Conservation (phyloP, 1,140 invertebrate species). For the Drosophila leontia region DNA sequence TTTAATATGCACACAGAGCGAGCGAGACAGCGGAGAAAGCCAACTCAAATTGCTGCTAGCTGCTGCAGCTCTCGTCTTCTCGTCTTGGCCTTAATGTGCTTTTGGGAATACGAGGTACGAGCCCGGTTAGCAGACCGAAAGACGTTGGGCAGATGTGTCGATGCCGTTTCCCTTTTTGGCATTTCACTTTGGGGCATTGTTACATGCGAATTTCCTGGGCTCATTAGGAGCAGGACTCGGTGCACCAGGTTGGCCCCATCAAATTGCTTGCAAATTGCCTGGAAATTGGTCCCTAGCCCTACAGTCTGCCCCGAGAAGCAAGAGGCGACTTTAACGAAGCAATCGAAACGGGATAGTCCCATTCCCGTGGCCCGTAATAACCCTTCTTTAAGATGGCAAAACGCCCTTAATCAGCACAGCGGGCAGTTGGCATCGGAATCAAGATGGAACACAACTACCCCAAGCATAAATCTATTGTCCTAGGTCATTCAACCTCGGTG, state of each 20-base stretch:
- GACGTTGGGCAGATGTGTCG: conserved; percentile 52
- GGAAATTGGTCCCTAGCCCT: conserved; percentile 63
- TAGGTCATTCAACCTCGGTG: conserved; percentile 77
- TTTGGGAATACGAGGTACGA: conserved; percentile 64
- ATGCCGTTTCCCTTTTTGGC: conserved; percentile 44
- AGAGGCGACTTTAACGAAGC: conserved; percentile 56
- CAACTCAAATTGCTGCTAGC: conserved; percentile 70
- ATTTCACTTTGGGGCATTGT: conserved; percentile 82
- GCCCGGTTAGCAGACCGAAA: conserved; percentile 20
- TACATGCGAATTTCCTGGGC: conserved; percentile 74
- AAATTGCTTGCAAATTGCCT: conserved; percentile 76
- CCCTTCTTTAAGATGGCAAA: conserved; percentile 75
- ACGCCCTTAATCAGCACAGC: conserved; percentile 81
- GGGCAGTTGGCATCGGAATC: conserved; percentile 56
- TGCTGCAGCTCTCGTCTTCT: conserved; percentile 61
- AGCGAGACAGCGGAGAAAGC: conserved; percentile 31
- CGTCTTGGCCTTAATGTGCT: conserved; percentile 75
- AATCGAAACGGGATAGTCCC: conserved; percentile 61
- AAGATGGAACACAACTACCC: conserved; percentile 69
- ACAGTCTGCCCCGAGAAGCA: conserved; percentile 30
- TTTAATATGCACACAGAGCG: conserved; percentile 77
- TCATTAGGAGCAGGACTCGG: conserved; percentile 63
- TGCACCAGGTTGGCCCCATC: conserved; percentile 56
- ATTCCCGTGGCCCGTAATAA: conserved; percentile 45
- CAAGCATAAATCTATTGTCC: conserved; percentile 81